A percentile compares a stretch with the other conserved stretches of the same genome.
These are phyloP conservation scores for Lepidochrysops patricia DNA, from an alignment of 2,888 invertebrate genomes.

Conservation along the genomic window DNA sequence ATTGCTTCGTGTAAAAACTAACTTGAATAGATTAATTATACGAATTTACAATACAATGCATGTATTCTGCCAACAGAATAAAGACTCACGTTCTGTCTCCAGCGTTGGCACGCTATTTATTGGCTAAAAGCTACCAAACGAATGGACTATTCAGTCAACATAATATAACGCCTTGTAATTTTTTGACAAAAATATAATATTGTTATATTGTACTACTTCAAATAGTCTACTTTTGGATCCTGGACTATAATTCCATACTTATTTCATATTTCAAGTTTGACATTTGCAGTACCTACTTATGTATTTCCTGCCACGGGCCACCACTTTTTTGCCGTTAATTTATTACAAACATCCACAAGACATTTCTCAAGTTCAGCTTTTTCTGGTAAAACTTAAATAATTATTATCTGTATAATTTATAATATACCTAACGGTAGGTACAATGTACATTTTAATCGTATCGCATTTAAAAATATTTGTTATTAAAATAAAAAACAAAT, in stretches of 20 bases:
- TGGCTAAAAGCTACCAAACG: not conserved
- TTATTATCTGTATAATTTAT: no score
- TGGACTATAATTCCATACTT: no score
- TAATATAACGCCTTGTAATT: not conserved
- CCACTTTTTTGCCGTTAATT: not conserved
- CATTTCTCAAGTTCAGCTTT: no score
- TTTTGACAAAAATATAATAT: no score
- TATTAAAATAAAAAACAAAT: constrained; percentile 16
- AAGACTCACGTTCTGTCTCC: not conserved
- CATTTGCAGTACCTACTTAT: no score
- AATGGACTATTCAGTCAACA: not conserved
- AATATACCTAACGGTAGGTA: not conserved
- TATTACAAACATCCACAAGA: no score
- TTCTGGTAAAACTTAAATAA: no score
- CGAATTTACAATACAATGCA: constrained; percentile 4
- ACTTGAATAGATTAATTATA: not conserved
- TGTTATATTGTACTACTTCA: no score
- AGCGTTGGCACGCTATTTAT: not conserved
- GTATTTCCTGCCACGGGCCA: no score
- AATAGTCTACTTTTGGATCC: no score
- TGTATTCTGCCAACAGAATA: constrained; percentile 6
- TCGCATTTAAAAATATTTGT: no score
- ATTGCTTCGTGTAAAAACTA: not conserved
- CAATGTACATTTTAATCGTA: constrained; percentile 10
- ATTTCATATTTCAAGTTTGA: no score